These are phyloP conservation scores for Cyphomyrmex costatus DNA, from an alignment of 1,140 invertebrate genomes.

Conservation along the genomic window DNA sequence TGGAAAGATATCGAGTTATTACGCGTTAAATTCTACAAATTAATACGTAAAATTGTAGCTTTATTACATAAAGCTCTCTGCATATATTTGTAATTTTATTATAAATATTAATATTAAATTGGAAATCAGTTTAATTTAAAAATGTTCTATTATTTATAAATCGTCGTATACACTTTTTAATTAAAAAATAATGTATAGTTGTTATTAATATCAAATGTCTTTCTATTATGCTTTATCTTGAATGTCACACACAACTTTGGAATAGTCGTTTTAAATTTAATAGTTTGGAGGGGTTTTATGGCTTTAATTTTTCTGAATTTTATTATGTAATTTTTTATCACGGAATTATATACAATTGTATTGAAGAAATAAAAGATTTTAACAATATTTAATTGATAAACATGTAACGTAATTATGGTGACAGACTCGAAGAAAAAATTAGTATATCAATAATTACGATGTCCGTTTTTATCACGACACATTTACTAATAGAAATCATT, in stretches of 20 bases:
- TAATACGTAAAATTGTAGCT: slow-evolving; percentile 33
- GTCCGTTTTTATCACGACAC: slow-evolving; percentile 61
- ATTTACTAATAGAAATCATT: slow-evolving; percentile 85
- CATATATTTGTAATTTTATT: slow-evolving; percentile 3
- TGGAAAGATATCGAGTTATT: slow-evolving; percentile 10
- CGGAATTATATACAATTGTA: background rate
- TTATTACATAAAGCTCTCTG: slow-evolving; percentile 14
- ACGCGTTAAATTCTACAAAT: slow-evolving; percentile 37
- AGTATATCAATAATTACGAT: slow-evolving; percentile 49
- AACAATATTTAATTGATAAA: background rate
- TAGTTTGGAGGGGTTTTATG: background rate
- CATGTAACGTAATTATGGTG: background rate
- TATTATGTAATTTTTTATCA: background rate
- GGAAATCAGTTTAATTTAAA: background rate
- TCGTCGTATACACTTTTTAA: background rate
- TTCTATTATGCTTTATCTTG: background rate
- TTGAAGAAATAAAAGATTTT: slow-evolving; percentile 21
- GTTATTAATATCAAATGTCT: background rate
- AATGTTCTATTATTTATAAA: background rate
- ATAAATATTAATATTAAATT: slow-evolving; percentile 33
- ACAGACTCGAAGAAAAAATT: slow-evolving; percentile 45
- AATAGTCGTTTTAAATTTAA: background rate
- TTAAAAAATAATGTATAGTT: background rate
- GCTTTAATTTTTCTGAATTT: background rate
- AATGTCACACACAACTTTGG: background rate